phyloP scores from a whole-genome alignment of 2,113 vertebrate genomes.

The Astur gentilis region DNA sequence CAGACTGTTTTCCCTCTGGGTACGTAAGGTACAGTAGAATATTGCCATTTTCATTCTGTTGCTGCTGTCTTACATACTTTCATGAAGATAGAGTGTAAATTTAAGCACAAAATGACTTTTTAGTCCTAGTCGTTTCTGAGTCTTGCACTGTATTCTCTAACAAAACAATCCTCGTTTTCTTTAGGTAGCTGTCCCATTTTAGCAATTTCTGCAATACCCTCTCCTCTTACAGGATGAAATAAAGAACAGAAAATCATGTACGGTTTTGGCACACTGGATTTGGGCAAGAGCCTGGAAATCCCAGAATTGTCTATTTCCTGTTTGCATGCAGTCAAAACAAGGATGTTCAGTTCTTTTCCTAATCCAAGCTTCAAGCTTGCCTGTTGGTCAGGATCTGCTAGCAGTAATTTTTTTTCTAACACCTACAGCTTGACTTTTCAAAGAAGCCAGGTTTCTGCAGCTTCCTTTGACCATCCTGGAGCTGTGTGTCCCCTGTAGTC shows the following conservation, averaged over 20 bases:
- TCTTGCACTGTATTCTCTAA: conserved; percentile 48
- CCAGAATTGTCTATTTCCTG: not conserved
- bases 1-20: conserved; percentile 3
- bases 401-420: not conserved
- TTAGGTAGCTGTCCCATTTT: conserved; percentile 17
- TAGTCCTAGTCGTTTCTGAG: conserved; percentile 31
- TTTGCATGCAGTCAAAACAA: conserved; percentile 36
- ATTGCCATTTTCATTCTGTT: conserved; percentile 16
- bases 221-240: not conserved
- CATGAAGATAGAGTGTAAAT: conserved; percentile 33
- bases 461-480: not conserved
- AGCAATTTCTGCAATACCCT: not conserved
- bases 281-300: conserved; percentile 29
- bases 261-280: not conserved
- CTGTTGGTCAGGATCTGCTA: not conserved
- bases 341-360: not conserved
- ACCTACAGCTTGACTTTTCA: not conserved
- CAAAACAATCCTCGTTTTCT: conserved; percentile 4
- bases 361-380: not conserved
- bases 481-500: not conserved
- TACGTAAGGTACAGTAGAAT: not conserved
- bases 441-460: not conserved
- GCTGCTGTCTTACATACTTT: conserved; percentile 26
- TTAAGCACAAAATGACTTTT: conserved; percentile 49
- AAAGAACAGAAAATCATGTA: not conserved